Evolutionary conservation across 2,113 vertebrate species (phyloP).

Genomic region (Ibidorhyncha struthersii): DNA sequence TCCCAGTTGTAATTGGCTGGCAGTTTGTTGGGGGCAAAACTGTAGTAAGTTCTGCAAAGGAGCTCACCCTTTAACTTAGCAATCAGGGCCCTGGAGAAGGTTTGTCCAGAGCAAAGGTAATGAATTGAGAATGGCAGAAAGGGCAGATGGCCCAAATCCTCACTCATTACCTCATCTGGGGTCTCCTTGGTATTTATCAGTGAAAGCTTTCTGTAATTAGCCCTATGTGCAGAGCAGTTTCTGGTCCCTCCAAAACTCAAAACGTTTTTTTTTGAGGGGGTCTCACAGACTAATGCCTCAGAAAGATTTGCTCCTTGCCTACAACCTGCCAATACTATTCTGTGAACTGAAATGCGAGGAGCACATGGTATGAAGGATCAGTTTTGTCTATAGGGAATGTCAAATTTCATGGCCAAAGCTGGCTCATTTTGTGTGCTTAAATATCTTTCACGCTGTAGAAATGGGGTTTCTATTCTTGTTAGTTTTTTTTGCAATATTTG

Average conservation of each 20-base stretch:
- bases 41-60: conserved; percentile 22
- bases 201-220: conserved; percentile 42
- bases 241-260: background rate
- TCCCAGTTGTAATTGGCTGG: background rate
- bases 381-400: background rate
- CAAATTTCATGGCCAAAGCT: background rate
- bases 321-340: background rate
- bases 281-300: background rate
- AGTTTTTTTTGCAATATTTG: background rate
- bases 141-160: conserved; percentile 75
- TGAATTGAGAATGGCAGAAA: conserved; percentile 69
- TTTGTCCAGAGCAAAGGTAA: conserved; percentile 78
- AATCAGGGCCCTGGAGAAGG: conserved; percentile 50
- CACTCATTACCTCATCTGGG: background rate
- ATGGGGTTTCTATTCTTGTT: background rate
- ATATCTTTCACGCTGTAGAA: background rate
- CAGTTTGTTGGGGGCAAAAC: background rate
- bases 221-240: background rate
- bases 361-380: background rate
- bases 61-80: conserved; percentile 27
- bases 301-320: background rate
- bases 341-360: background rate
- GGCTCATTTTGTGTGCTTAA: background rate
- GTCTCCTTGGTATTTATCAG: conserved; percentile 5
- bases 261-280: background rate